These are phyloP conservation scores for Arvicanthis niloticus DNA, from an alignment of 2,113 vertebrate genomes.

Conservation along the genomic window DNA sequence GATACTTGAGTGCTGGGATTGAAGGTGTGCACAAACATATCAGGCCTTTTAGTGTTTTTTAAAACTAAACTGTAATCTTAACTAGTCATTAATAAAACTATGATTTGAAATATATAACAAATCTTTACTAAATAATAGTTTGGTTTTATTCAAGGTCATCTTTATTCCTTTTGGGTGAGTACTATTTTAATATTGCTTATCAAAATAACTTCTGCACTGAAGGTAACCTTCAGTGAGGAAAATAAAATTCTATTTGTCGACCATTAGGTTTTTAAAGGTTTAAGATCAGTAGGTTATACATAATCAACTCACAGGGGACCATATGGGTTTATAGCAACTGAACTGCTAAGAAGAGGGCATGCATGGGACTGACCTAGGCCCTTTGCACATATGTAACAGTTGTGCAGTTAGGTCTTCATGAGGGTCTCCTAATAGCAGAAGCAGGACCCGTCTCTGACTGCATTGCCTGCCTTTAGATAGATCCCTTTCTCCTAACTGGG, in stretches of 20 bases:
- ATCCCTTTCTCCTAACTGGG: too few relatives aligned
- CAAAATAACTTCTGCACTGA: constrained; percentile 5
- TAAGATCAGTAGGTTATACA: background rate
- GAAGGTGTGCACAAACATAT: background rate
- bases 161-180: constrained; percentile 21
- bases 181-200: constrained; percentile 40
- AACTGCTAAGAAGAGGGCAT: too few relatives aligned
- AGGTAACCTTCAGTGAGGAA: background rate
- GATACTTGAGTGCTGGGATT: background rate
- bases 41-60: background rate
- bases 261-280: constrained; percentile 4
- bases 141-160: background rate
- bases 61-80: background rate
- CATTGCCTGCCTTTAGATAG: too few relatives aligned
- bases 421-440: too few relatives aligned
- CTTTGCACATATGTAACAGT: too few relatives aligned
- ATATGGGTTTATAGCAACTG: too few relatives aligned
- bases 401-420: too few relatives aligned
- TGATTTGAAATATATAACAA: background rate
- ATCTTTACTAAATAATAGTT: background rate
- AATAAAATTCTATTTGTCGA: background rate
- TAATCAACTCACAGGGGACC: background rate
- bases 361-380: too few relatives aligned
- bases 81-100: background rate
- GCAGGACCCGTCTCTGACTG: too few relatives aligned